Conservation (phyloP, 2,888 invertebrate genomes). For the Alloplasta piceator region DNA sequence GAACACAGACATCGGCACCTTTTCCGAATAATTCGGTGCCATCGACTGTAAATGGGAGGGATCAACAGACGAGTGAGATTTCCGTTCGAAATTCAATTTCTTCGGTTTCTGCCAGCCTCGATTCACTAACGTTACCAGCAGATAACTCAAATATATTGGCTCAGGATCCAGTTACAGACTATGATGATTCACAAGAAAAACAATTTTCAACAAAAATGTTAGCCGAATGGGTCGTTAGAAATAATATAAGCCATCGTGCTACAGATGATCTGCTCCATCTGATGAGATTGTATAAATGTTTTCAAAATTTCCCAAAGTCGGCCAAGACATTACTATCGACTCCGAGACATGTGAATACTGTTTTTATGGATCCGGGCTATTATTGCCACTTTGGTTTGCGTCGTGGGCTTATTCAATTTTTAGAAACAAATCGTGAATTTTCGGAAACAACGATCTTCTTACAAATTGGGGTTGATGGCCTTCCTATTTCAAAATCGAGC, state of each 20-base stretch:
- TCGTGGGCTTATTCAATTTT: slow-evolving; percentile 15
- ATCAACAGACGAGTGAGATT: no score
- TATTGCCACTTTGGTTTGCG: slow-evolving; percentile 28
- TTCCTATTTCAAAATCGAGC: slow-evolving; percentile 29
- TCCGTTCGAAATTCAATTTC: no score
- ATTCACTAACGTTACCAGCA: no score
- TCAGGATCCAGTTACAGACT: no score
- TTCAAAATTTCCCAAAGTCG: slow-evolving; percentile 8
- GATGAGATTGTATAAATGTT: slow-evolving; percentile 7
- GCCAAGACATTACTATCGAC: slow-evolving; percentile 26
- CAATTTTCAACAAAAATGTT: slow-evolving; percentile 20
- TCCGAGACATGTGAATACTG: slow-evolving; percentile 10
- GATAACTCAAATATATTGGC: no score
- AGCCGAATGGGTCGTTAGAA: slow-evolving; percentile 23
- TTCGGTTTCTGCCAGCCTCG: no score
- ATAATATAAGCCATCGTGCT: slow-evolving; percentile 7
- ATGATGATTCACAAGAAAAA: not conserved
- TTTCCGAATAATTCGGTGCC: no score
- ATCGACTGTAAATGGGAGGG: no score
- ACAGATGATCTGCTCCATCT: slow-evolving; percentile 11
- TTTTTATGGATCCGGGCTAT: slow-evolving; percentile 20
- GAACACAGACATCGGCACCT: no score
- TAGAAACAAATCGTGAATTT: slow-evolving; percentile 13
- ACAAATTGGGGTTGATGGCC: slow-evolving; percentile 28
- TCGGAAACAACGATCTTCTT: not conserved